A percentile compares a stretch with the other conserved stretches of the same genome.
Evolutionary conservation across 2,797 vertebrate species (phyloP).

Genomic region (Danionella dracula): DNA sequence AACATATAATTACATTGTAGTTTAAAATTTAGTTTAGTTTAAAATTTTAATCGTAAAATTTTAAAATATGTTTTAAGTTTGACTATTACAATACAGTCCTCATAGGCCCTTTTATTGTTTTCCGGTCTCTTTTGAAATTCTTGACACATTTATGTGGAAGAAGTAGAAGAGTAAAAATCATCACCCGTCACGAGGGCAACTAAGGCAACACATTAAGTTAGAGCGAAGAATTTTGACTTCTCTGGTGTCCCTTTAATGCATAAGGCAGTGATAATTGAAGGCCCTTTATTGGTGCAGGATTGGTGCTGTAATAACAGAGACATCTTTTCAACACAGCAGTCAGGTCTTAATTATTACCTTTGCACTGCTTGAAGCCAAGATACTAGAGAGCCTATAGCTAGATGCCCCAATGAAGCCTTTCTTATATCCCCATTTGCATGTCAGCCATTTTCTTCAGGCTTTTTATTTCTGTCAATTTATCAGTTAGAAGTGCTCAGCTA

Average conservation of each 20-base stretch:
- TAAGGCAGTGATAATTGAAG: constrained; percentile 24
- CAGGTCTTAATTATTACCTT: constrained; percentile 49
- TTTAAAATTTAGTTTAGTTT: too few relatives aligned
- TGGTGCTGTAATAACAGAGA: constrained; percentile 37
- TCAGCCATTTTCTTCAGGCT: constrained; percentile 37
- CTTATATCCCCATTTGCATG: constrained; percentile 38
- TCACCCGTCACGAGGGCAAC: constrained; percentile 4
- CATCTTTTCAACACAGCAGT: constrained; percentile 37
- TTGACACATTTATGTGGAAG: constrained; percentile 2
- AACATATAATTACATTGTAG: too few relatives aligned
- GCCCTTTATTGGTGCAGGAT: constrained; percentile 17
- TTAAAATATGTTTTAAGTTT: background rate
- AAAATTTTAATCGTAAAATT: too few relatives aligned
- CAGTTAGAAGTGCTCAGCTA: constrained; percentile 27
- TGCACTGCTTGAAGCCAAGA: constrained; percentile 13
- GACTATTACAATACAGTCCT: too few relatives aligned
- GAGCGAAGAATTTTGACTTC: constrained; percentile 23
- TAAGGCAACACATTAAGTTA: constrained; percentile 5
- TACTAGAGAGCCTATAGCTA: constrained; percentile 18
- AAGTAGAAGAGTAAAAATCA: constrained; percentile 15
- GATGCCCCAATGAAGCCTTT: constrained; percentile 28
- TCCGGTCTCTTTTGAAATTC: background rate
- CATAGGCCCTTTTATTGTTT: background rate
- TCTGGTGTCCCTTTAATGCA: constrained; percentile 16
- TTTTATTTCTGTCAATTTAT: constrained; percentile 48